phyloP scores from a whole-genome alignment of 2,888 invertebrate genomes.

The Drosophila nr. medialis region DNA sequence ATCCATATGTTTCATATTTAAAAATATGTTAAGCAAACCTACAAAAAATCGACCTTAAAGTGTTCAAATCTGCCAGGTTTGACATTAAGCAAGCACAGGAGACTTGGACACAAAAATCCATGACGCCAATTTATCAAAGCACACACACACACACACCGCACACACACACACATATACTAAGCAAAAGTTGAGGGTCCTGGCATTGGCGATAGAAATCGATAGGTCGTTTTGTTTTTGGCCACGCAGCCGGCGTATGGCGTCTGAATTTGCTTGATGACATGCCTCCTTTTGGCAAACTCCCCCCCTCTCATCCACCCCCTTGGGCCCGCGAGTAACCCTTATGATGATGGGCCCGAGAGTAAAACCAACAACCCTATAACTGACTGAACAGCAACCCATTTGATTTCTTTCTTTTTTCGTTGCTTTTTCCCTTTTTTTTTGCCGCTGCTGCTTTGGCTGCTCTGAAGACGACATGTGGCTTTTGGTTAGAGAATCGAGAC shows the following conservation, averaged over 20 bases:
- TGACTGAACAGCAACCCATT: constrained; percentile 66
- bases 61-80: constrained; percentile 3
- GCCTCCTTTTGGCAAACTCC: constrained; percentile 45
- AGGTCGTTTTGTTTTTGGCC: constrained; percentile 68
- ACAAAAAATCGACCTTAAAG: constrained; percentile 20
- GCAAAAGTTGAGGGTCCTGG: constrained; percentile 17
- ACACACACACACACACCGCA: constrained; percentile 10
- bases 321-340: constrained; percentile 67
- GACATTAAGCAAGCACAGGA: constrained; percentile 12
- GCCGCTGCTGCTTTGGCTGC: constrained; percentile 7
- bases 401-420: constrained; percentile 73
- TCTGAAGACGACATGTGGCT: constrained; percentile 75
- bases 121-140: constrained; percentile 61
- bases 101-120: constrained; percentile 41
- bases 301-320: constrained; percentile 8
- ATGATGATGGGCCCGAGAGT: constrained; percentile 62
- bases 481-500: constrained; percentile 24
- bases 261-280: constrained; percentile 64
- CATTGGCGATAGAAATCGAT: constrained; percentile 67
- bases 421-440: constrained; percentile 60
- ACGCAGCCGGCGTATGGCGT: constrained; percentile 51
- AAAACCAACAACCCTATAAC: constrained; percentile 63
- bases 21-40: constrained; percentile 1
- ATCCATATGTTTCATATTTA: not conserved
- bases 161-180: constrained; percentile 3